phyloP scores from a whole-genome alignment of 2,797 vertebrate species.

The Petrocephalus sullivani region DNA sequence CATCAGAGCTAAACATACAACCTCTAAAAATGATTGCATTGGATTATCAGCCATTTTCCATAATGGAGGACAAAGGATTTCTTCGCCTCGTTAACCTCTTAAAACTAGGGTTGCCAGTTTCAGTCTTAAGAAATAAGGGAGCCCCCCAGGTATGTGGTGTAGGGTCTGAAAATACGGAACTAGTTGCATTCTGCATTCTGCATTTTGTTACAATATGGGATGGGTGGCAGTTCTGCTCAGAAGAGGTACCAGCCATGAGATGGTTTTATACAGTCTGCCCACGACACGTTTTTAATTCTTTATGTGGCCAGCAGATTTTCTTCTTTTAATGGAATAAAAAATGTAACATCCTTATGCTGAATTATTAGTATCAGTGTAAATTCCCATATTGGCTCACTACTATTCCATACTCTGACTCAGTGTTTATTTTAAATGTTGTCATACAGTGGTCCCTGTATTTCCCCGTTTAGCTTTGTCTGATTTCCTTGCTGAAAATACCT shows the following conservation, averaged over 20 bases:
- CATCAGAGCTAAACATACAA: too few relatives aligned
- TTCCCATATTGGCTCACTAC: not conserved
- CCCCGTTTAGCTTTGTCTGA: not conserved
- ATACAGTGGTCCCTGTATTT: slow-evolving; percentile 10
- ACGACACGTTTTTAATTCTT: not conserved
- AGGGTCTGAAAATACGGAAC: not conserved
- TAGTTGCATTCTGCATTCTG: not conserved
- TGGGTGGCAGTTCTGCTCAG: not conserved
- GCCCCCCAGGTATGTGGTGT: not conserved
- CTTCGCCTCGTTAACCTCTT: not conserved
- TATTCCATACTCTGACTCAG: slow-evolving; percentile 7
- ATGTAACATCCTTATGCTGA: not conserved
- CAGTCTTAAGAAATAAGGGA: too few relatives aligned
- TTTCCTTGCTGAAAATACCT: not conserved
- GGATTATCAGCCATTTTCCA: not conserved
- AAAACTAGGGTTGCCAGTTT: not conserved
- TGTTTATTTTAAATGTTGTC: slow-evolving; percentile 11
- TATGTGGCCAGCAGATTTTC: not conserved
- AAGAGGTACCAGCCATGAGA: not conserved
- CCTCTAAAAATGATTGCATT: not conserved
- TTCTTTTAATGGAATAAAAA: not conserved
- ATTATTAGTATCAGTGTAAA: not conserved
- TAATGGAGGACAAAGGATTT: not conserved
- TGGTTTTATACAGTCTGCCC: not conserved
- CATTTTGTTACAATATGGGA: not conserved